phyloP scores from a whole-genome alignment of 2,888 invertebrate genomes.

The Pristionchus mayeri region DNA sequence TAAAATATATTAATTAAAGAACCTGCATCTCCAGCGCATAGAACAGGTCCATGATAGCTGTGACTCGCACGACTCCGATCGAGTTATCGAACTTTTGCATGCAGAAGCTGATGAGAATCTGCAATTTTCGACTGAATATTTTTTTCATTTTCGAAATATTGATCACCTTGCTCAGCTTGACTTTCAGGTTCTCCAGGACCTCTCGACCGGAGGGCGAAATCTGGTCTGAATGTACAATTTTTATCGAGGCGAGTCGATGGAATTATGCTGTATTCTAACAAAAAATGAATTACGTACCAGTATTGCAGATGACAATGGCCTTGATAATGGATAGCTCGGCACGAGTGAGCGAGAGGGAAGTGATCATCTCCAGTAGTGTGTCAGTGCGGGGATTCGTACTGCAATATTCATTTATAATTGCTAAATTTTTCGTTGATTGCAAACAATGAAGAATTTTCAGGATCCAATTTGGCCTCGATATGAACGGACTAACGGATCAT shows the following conservation, averaged over 20 bases:
- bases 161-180: not conserved
- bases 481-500: too few relatives aligned
- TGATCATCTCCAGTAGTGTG: slow-evolving; percentile 1
- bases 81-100: slow-evolving; percentile 16
- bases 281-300: not conserved
- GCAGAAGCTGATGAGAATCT: slow-evolving; percentile 21
- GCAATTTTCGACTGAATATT: not conserved
- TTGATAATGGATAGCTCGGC: slow-evolving; percentile 16
- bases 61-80: not conserved
- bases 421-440: too few relatives aligned
- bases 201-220: not conserved
- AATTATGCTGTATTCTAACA: too few relatives aligned
- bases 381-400: not conserved
- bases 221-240: not conserved
- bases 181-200: not conserved
- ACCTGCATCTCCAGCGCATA: slow-evolving; percentile 10
- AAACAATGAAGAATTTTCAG: too few relatives aligned
- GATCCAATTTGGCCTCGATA: too few relatives aligned
- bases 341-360: not conserved
- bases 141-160: not conserved
- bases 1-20: not conserved
- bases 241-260: too few relatives aligned
- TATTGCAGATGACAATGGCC: slow-evolving; percentile 28
- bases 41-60: slow-evolving; percentile 4
- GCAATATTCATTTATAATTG: not conserved